A percentile compares a stretch with the other conserved stretches of the same genome.
Conservation (phyloP, 2,888 invertebrate genomes). For the Bhutanitis thaidina region DNA sequence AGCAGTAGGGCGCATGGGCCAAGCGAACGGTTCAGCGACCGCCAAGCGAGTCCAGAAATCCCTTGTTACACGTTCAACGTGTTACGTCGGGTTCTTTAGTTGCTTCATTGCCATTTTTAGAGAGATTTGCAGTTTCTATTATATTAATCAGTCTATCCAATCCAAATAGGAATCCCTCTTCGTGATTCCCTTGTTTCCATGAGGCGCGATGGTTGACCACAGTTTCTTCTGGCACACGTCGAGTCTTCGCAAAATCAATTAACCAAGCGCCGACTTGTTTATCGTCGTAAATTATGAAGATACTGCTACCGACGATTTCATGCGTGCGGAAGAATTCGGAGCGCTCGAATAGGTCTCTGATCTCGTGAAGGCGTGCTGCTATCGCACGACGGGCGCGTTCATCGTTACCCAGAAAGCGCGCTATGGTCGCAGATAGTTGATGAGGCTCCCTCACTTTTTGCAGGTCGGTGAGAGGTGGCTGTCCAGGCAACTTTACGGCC, state of each 20-base stretch:
- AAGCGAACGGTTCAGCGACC: slow-evolving; percentile 51
- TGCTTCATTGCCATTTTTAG: slow-evolving; percentile 40
- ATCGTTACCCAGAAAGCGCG: slow-evolving; percentile 84
- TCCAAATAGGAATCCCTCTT: slow-evolving; percentile 96
- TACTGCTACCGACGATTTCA: slow-evolving; percentile 96
- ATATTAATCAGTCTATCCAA: slow-evolving; percentile 93
- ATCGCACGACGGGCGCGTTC: slow-evolving; percentile 85
- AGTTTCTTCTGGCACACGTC: slow-evolving; percentile 84
- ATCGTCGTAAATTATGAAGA: slow-evolving; percentile 95
- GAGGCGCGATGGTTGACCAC: slow-evolving; percentile 87
- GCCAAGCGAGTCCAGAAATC: slow-evolving; percentile 65
- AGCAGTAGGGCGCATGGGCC: slow-evolving; percentile 42
- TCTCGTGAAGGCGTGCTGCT: slow-evolving; percentile 85
- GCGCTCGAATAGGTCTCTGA: slow-evolving; percentile 88
- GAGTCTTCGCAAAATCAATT: slow-evolving; percentile 98
- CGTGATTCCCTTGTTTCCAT: slow-evolving; percentile 97
- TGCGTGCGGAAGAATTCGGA: slow-evolving; percentile 92
- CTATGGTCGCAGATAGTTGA: slow-evolving; percentile 87
- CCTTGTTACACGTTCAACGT: slow-evolving; percentile 61
- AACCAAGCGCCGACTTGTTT: slow-evolving; percentile 95
- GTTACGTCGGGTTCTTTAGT: slow-evolving; percentile 66
- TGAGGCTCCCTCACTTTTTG: slow-evolving; percentile 90
- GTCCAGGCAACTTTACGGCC: slow-evolving; percentile 92
- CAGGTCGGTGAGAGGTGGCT: slow-evolving; percentile 91
- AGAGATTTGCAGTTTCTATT: slow-evolving; percentile 59